Percentiles rank a stretch among this genome's conserved stretches.
These are phyloP conservation scores for Ianthella basta DNA, from an alignment of 37 sponge, comb jelly and placozoan species.

Conservation along the genomic window DNA sequence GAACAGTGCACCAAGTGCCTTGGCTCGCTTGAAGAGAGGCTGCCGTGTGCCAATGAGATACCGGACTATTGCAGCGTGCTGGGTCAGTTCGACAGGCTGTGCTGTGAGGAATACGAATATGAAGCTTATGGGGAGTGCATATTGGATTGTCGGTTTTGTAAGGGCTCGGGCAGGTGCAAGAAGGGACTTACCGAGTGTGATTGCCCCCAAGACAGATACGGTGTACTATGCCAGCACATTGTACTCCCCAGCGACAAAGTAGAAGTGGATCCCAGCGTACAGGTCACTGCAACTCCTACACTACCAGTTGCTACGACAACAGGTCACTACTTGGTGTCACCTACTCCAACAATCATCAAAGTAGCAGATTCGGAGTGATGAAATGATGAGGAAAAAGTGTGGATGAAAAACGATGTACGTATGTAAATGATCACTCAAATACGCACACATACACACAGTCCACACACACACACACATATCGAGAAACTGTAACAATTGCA, in stretches of 20 bases:
- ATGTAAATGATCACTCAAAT: no score
- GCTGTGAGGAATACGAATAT: conserved; percentile 3
- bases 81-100: conserved; percentile 1
- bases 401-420: no score
- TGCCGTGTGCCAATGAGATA: background rate
- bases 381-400: background rate
- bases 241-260: background rate
- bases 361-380: no score
- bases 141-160: background rate
- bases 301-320: no score
- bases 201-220: background rate
- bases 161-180: background rate
- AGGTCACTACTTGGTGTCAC: no score
- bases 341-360: no score
- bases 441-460: no score
- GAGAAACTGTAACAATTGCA: no score
- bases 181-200: background rate
- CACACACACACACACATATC: no score
- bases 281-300: background rate
- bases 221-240: background rate
- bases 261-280: background rate
- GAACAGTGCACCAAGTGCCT: background rate
- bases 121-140: conserved; percentile 7
- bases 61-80: background rate
- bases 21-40: background rate